Percentiles rank a stretch among this genome's conserved stretches.
Conservation (phyloP, 2,113 vertebrate species). For the Podarcis muralis region DNA sequence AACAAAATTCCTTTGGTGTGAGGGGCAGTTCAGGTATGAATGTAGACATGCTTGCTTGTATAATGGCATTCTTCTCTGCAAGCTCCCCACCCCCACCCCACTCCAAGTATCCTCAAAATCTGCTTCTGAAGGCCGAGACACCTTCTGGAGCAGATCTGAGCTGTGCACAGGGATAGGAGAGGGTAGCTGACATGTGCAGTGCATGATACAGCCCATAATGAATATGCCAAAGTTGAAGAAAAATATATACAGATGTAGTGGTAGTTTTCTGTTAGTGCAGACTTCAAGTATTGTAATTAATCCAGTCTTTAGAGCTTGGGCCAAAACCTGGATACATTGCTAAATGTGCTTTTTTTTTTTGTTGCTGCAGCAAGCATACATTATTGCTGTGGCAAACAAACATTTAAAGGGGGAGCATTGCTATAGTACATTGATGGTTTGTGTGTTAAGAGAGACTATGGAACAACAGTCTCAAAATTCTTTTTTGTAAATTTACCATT, state of each 20-base stretch:
- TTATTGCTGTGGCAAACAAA: background rate
- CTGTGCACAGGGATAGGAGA: too few species aligned
- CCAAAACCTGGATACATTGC: background rate
- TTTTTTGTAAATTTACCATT: background rate
- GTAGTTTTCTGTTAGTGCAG: background rate
- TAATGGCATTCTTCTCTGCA: too few species aligned
- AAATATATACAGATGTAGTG: background rate
- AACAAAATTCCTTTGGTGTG: too few species aligned
- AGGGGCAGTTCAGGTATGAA: background rate
- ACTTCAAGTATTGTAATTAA: background rate
- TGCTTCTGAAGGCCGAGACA: too few species aligned
- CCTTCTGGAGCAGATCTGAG: too few species aligned
- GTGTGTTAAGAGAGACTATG: background rate
- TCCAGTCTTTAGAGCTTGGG: background rate
- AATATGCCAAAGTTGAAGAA: background rate
- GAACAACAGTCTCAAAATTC: background rate
- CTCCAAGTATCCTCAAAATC: too few species aligned
- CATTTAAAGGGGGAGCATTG: background rate
- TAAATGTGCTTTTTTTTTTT: background rate
- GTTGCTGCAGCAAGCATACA: background rate
- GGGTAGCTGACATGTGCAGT: too few species aligned
- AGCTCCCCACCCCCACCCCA: too few species aligned
- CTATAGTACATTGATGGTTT: background rate
- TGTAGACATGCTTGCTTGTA: background rate
- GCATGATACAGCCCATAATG: rapidly evolving